phyloP scores from a whole-genome alignment of 1,140 invertebrate species.

The Trachymyrmex cornetzi region DNA sequence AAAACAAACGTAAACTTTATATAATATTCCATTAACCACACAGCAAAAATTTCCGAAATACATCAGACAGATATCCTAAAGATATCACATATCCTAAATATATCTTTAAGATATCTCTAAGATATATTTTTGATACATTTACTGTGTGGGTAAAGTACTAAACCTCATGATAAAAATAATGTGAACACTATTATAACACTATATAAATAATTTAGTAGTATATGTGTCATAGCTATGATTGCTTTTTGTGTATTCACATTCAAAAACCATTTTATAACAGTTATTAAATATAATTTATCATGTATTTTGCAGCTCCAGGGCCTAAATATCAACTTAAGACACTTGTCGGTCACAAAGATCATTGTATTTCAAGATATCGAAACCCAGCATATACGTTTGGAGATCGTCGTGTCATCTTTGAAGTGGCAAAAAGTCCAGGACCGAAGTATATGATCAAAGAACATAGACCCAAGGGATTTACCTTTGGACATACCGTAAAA shows the following conservation, averaged over 20 bases:
- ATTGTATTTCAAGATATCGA: constrained; percentile 79
- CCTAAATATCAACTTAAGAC: constrained; percentile 81
- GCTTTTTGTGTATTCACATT: background rate
- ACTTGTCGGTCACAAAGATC: constrained; percentile 79
- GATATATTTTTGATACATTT: no score
- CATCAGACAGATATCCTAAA: no score
- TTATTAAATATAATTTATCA: background rate
- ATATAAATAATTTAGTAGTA: background rate
- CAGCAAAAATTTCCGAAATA: no score
- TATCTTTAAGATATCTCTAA: no score
- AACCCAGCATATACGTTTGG: constrained; percentile 82
- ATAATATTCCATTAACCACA: no score
- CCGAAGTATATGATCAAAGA: constrained; percentile 76
- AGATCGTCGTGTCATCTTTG: background rate
- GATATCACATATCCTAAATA: no score
- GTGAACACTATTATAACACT: background rate
- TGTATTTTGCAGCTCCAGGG: constrained; percentile 78
- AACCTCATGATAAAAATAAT: background rate
- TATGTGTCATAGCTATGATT: background rate
- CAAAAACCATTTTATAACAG: background rate
- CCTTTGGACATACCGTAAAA: constrained; percentile 67
- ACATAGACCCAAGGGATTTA: constrained; percentile 68
- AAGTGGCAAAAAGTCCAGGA: constrained; percentile 75
- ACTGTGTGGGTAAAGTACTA: no score
- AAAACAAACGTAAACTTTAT: constrained; percentile 28